Evolutionary conservation across 2,797 vertebrate genomes (phyloP).

Genomic region (Enteromius thamalakanensis): DNA sequence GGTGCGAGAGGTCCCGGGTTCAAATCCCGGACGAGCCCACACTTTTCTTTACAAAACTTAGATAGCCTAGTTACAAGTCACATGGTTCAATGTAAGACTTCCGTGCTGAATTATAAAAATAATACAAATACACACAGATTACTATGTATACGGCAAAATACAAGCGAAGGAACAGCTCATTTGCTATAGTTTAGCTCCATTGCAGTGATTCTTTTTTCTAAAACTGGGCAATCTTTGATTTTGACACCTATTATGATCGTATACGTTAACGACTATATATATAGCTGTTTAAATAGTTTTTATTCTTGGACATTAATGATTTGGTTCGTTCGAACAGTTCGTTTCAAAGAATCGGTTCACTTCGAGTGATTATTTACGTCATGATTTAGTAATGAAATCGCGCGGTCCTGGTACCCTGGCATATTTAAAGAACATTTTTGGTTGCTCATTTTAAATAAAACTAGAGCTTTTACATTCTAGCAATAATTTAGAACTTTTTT

Average conservation of each 20-base stretch:
- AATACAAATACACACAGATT: neutral
- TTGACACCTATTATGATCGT: neutral
- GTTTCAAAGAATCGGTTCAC: neutral
- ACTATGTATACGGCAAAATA: neutral
- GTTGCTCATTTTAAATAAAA: neutral
- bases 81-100: neutral
- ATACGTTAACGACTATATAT: too few relatives aligned
- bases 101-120: neutral
- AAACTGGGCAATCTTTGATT: neutral
- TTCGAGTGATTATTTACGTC: neutral
- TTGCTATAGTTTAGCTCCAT: neutral
- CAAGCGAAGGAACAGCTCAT: neutral
- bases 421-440: too few relatives aligned
- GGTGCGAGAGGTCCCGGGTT: conserved; percentile 75
- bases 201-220: neutral
- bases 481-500: neutral
- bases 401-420: neutral
- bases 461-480: neutral
- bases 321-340: neutral
- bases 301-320: too few relatives aligned
- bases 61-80: neutral
- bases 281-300: neutral
- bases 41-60: rapidly evolving
- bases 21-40: conserved; percentile 67
- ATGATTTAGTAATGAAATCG: neutral